Base-by-base conservation (phyloP, 2,797 vertebrate species). In the Heliangelus exortis region DNA sequence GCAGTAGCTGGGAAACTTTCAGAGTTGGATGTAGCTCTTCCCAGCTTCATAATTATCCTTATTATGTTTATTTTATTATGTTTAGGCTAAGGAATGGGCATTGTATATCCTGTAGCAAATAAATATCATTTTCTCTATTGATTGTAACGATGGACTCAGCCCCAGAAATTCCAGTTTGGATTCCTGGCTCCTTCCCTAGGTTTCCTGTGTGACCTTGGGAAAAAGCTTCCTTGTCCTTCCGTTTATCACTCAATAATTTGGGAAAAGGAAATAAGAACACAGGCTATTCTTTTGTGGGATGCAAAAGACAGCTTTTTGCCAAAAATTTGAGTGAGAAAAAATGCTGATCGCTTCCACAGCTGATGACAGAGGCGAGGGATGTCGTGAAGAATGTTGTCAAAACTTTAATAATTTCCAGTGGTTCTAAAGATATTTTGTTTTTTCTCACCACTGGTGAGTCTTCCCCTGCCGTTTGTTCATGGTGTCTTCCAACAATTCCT, bases 401-500 rank as follows among this genome's bases (percentile, higher is more conserved):
- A 75, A 77, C 47, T 48, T 84, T 26, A 81, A 90, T 57, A 61
- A 62, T 71, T 91, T 87, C 95, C 85, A 65, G 53, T 29, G 71
- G 57, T 79, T 74, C 61, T 36, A 18, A 29, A 82, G 77, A 91
- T 91, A 76, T 84, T 95, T 92, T 39, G 59, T 33, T 50, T 93
- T 93, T 92, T 92, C 87, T 91, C 89, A 71, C 77, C 87, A 71
- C 83, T 29, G 66, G 53, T 22, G 83, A 82, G 36, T 53, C 63
- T 82, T 89, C 76, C 73, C 43, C 58, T 88, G 87, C 81, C 75
- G 9, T 91, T 94, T 87, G 83, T 10, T 72, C 39, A 50, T 31
- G 29, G 48, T 92, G 86, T 55, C 81, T 95, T 91, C 92, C 89
- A 94, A 76, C 89, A 84, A 89, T 86, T 95, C 87, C 91, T 93